Evolutionary conservation across 2,113 vertebrate species (phyloP).

Genomic region (Mionectes macconnelli): DNA sequence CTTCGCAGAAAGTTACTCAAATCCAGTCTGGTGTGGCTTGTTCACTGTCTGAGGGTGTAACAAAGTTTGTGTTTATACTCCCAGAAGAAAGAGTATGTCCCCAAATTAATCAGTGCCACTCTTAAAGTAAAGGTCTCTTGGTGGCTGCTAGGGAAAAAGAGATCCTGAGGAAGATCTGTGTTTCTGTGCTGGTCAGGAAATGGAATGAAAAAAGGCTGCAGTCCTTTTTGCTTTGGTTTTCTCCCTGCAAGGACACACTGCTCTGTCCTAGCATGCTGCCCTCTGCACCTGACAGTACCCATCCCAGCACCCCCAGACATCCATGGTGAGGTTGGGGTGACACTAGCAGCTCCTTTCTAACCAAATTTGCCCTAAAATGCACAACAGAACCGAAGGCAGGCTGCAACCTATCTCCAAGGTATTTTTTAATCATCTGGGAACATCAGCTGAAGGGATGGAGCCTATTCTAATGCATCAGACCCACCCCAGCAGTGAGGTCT

Average conservation of each 20-base stretch:
- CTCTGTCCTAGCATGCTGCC: neutral
- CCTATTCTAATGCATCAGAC: neutral
- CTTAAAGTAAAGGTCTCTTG: neutral
- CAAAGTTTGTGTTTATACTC: neutral
- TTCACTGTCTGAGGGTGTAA: neutral
- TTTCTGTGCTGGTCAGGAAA: neutral
- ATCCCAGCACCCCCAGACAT: neutral
- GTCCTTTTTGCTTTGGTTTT: neutral
- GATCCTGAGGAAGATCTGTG: neutral
- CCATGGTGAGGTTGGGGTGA: rapidly evolving
- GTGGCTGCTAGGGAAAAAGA: neutral
- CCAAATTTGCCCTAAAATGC: neutral
- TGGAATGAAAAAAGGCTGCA: neutral
- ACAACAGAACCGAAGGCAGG: rapidly evolving
- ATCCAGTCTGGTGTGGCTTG: neutral
- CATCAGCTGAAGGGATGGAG: neutral
- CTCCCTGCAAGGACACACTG: neutral
- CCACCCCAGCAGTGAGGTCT: neutral
- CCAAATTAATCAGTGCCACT: neutral
- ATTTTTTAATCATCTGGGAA: neutral
- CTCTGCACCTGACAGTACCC: neutral
- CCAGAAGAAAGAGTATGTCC: neutral
- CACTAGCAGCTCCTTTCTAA: neutral
- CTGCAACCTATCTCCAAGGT: neutral
- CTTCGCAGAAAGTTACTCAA: neutral